phyloP scores from a whole-genome alignment of 2,888 invertebrate species.

The Sinelater perroti region DNA sequence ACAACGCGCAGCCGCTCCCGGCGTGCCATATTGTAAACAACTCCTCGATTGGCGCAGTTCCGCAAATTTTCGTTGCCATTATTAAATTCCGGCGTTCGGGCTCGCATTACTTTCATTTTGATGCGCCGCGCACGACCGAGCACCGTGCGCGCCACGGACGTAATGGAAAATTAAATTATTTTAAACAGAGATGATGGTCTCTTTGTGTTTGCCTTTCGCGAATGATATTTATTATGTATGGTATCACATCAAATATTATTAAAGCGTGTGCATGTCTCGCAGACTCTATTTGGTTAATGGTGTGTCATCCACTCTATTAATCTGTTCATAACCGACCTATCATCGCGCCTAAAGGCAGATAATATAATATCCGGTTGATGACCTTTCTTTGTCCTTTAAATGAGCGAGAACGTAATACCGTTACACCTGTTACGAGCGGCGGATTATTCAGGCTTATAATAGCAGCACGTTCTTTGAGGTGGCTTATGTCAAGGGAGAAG shows the following conservation, averaged over 20 bases:
- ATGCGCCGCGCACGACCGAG: too few relatives aligned
- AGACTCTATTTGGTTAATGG: too few relatives aligned
- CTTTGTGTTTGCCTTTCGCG: too few relatives aligned
- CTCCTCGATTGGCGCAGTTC: constrained; percentile 16
- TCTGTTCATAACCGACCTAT: constrained; percentile 14
- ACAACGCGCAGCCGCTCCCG: constrained; percentile 10
- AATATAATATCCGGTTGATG: constrained; percentile 48
- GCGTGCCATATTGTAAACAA: constrained; percentile 22
- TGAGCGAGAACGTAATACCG: constrained; percentile 38
- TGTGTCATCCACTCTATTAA: constrained; percentile 27
- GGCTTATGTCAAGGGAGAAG: constrained; percentile 28
- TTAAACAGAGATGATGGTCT: too few relatives aligned
- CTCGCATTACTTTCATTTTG: constrained; percentile 13
- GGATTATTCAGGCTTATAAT: constrained; percentile 32
- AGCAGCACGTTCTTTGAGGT: constrained; percentile 34
- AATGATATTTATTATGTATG: too few relatives aligned
- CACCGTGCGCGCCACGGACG: too few relatives aligned
- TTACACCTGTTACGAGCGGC: constrained; percentile 45
- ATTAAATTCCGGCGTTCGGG: constrained; percentile 21
- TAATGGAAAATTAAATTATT: too few relatives aligned
- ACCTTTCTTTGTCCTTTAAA: constrained; percentile 50
- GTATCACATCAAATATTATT: too few relatives aligned
- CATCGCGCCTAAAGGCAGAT: too few relatives aligned
- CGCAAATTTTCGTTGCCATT: constrained; percentile 1
- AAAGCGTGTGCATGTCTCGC: too few relatives aligned